Percentiles rank a stretch among this genome's conserved stretches.
These are phyloP conservation scores for Epistrophe eligans DNA, from an alignment of 2,888 invertebrate genomes.

Conservation along the genomic window DNA sequence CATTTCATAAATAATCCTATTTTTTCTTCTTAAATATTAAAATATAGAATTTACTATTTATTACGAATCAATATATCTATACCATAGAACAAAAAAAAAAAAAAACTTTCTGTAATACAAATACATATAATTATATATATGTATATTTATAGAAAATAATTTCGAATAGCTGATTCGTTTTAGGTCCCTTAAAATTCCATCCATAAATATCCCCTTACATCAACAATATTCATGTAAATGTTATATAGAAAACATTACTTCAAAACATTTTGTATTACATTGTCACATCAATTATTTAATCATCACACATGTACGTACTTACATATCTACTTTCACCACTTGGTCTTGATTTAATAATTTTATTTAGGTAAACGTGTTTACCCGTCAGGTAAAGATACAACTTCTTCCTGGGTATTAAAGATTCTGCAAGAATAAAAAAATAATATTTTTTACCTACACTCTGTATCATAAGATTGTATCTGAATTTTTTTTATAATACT, in stretches of 20 bases:
- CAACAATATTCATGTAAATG: conserved; percentile 53
- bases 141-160: background rate
- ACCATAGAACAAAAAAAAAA: no score
- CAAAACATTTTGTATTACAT: conserved; percentile 18
- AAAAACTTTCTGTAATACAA: no score
- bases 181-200: background rate
- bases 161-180: background rate
- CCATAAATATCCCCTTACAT: background rate
- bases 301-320: background rate
- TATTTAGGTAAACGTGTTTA: conserved; percentile 45
- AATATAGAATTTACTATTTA: no score
- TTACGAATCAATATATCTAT: no score
- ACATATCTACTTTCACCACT: conserved; percentile 29
- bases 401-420: background rate
- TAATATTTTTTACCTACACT: background rate
- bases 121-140: no score
- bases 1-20: no score
- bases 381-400: background rate
- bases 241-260: background rate
- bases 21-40: no score
- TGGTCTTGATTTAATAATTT: conserved; percentile 60
- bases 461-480: background rate
- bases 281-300: conserved; percentile 62
- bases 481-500: background rate
- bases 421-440: background rate